A percentile compares a stretch with the other conserved stretches of the same genome.
These are phyloP conservation scores for Neoaliturus tenellus DNA, from an alignment of 2,888 invertebrate genomes.

Conservation along the genomic window DNA sequence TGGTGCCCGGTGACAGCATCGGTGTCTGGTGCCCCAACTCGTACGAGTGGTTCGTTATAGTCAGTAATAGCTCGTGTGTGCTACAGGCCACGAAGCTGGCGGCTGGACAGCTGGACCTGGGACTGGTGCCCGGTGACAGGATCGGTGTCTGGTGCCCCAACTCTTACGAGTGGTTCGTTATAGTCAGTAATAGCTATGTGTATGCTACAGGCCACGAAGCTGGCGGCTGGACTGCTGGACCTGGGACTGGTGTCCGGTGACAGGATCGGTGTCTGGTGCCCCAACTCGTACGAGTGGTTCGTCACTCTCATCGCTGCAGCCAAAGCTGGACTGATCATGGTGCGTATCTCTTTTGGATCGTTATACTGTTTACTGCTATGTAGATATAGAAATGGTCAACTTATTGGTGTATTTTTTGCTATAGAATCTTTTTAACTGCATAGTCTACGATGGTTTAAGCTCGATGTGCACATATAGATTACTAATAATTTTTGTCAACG, in stretches of 20 bases:
- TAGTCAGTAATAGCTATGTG: too few species aligned
- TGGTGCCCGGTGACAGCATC: too few species aligned
- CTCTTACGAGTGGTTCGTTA: constrained; percentile 85
- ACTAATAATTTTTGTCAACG: too few species aligned
- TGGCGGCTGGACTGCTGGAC: constrained; percentile 78
- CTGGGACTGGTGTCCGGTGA: constrained; percentile 84
- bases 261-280: constrained; percentile 86
- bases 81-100: constrained; percentile 18
- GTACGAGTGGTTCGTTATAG: too few species aligned
- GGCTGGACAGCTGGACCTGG: constrained; percentile 82
- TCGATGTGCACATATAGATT: too few species aligned
- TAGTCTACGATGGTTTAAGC: too few species aligned
- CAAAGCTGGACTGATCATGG: constrained; percentile 66
- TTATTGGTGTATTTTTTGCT: too few species aligned
- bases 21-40: too few species aligned
- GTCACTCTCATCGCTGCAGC: constrained; percentile 82
- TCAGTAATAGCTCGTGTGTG: too few species aligned
- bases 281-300: constrained; percentile 87
- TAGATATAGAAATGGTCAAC: too few species aligned
- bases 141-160: constrained; percentile 90
- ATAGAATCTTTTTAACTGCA: too few species aligned
- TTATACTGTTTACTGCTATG: too few species aligned
- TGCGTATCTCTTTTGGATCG: constrained; percentile 27
- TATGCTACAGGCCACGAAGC: not conserved
- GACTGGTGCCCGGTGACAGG: constrained; percentile 82